These are phyloP conservation scores for Agrilus biguttatus DNA, from an alignment of 2,888 invertebrate genomes.

Conservation along the genomic window DNA sequence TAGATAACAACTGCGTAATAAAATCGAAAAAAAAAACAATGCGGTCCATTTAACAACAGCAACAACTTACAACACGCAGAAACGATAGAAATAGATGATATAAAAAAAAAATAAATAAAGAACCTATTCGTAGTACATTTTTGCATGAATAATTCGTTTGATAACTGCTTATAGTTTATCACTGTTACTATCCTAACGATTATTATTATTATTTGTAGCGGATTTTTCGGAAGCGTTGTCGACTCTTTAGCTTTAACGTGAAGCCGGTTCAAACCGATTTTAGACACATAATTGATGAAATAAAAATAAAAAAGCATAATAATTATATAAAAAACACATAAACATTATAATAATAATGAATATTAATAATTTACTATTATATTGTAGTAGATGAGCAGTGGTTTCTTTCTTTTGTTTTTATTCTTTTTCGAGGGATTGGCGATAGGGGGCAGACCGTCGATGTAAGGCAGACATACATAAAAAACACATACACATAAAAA, in stretches of 20 bases:
- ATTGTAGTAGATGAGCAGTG: slow-evolving; percentile 29
- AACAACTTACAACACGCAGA: not conserved
- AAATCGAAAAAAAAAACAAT: slow-evolving; percentile 2
- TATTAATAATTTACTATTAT: slow-evolving; percentile 8
- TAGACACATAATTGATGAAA: slow-evolving; percentile 22
- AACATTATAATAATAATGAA: too few relatives aligned
- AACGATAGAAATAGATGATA: too few relatives aligned
- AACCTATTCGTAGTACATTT: slow-evolving; percentile 24
- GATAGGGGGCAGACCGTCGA: slow-evolving; percentile 21
- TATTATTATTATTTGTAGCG: slow-evolving; percentile 17
- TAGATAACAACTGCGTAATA: slow-evolving; percentile 5
- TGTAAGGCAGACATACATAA: not conserved
- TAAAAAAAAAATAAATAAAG: slow-evolving; percentile 9
- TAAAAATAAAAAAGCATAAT: slow-evolving; percentile 16
- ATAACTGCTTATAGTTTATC: slow-evolving; percentile 30
- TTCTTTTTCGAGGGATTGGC: slow-evolving; percentile 25
- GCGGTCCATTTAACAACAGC: slow-evolving; percentile 6
- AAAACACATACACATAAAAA: not conserved
- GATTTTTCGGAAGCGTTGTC: slow-evolving; percentile 8
- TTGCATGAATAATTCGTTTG: slow-evolving; percentile 28
- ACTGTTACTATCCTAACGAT: slow-evolving; percentile 17
- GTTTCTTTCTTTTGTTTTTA: slow-evolving; percentile 9
- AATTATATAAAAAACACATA: slow-evolving; percentile 16
- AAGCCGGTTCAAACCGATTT: slow-evolving; percentile 17
- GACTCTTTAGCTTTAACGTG: slow-evolving; percentile 4